These are phyloP conservation scores for Myiopsitta monachus DNA, from an alignment of 2,113 vertebrate species.

Conservation along the genomic window DNA sequence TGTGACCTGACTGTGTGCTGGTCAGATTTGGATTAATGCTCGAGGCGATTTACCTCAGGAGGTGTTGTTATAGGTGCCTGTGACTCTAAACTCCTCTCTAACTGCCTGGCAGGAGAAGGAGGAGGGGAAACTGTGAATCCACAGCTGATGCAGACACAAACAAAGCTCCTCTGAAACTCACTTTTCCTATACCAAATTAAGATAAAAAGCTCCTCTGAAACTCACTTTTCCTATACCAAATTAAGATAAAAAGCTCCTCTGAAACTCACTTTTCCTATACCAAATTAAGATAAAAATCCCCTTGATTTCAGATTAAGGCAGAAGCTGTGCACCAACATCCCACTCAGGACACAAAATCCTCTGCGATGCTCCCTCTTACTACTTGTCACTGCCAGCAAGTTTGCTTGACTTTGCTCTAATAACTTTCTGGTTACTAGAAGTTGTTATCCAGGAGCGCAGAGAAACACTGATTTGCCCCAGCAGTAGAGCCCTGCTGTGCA, in stretches of 20 bases:
- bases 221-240: background rate
- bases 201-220: background rate
- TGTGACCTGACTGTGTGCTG: constrained; percentile 43
- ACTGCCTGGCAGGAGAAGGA: background rate
- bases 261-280: background rate
- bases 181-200: background rate
- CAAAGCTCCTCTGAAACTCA: background rate
- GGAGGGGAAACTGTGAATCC: background rate
- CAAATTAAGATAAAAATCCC: background rate
- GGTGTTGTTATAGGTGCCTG: constrained; percentile 32
- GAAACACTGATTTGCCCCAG: background rate
- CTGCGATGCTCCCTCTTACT: background rate
- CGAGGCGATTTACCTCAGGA: constrained; percentile 65
- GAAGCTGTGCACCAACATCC: background rate
- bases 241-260: background rate
- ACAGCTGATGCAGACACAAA: background rate
- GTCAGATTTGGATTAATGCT: constrained; percentile 61
- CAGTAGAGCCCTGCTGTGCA: rapidly evolving
- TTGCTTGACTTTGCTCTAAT: background rate
- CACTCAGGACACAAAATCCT: background rate
- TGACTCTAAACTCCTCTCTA: constrained; percentile 43
- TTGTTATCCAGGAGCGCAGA: background rate
- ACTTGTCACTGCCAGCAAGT: background rate
- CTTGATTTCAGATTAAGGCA: background rate
- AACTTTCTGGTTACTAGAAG: background rate